These are phyloP conservation scores for Chelmon rostratus DNA, from an alignment of 2,797 vertebrate genomes.

Conservation along the genomic window DNA sequence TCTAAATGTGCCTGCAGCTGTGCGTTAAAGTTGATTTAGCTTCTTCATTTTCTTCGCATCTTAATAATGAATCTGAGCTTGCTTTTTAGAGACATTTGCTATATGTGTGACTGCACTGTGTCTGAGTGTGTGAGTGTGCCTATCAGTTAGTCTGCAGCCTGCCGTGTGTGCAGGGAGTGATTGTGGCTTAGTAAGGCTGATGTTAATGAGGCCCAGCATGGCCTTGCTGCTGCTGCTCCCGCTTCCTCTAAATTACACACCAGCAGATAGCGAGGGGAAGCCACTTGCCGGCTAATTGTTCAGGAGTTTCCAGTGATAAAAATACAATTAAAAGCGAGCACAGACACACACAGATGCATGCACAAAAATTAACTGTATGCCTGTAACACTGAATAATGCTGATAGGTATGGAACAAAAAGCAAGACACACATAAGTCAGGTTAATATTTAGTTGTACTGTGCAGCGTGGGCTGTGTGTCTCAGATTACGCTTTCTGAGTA, in stretches of 20 bases:
- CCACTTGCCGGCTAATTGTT: slow-evolving; percentile 63
- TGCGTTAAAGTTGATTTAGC: no score
- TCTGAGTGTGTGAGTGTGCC: slow-evolving; percentile 17
- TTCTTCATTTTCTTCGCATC: not conserved
- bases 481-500: not conserved
- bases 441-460: not conserved
- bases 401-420: not conserved
- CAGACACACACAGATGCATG: not conserved
- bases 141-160: slow-evolving; percentile 5
- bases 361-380: not conserved
- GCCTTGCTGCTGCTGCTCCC: slow-evolving; percentile 41
- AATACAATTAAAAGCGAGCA: slow-evolving; percentile 45
- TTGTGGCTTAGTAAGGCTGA: slow-evolving; percentile 43
- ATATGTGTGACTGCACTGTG: slow-evolving; percentile 7
- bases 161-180: slow-evolving; percentile 39
- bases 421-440: not conserved
- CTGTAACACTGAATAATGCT: not conserved
- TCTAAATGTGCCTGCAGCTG: not conserved
- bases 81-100: not conserved
- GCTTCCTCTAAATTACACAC: slow-evolving; percentile 72
- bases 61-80: not conserved
- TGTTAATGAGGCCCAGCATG: slow-evolving; percentile 66
- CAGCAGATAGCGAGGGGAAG: slow-evolving; percentile 63
- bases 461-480: not conserved
- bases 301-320: slow-evolving; percentile 72